Evolutionary conservation across 2,888 invertebrate genomes (phyloP), one percentile per base, ranked within the genome.

Genomic region (Athalia cordata): DNA sequence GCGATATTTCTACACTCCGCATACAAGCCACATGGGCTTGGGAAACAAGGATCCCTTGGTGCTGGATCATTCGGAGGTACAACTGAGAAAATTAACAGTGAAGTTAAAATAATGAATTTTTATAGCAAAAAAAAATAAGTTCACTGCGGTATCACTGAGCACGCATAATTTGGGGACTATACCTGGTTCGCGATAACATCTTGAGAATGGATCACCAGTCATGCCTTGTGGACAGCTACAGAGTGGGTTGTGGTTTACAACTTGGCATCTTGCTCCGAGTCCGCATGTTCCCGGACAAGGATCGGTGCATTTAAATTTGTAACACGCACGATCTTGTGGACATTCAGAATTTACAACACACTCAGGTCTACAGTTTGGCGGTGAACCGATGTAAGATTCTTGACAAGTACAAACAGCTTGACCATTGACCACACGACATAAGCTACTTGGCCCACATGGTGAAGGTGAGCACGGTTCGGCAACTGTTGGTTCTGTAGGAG

Each of bases 241-340:
- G 80, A 96, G 93, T 0, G 96, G 96, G 89, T 95, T 95, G 87
- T 96, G 96, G 87, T 95, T 95, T 80, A 95, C 94, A 8, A 96
- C 96, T 83, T 94, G 92, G 86, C 97, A 97, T 85, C 93, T 93
- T 47, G 96, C 95, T 86, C 94, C 94, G 72, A 93, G 91, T 76
- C 96, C 96, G 86, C 96, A 96, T 45, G 95, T 95, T 79, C 96
- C 96, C 81, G 95, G 94, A 86, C 96, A 96, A 76, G 96, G 96
- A 89, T 97, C 95, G 50, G 92, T 92, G 85, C 97, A 97, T 89
- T 95, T 96, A 89, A 95, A 95, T 86, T 95, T 95, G 82, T 95
- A 93, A 86, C 97, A 97, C 7, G 96, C 96, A 86, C 94, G 94
- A 85, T 94, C 94, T 82, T 94, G 94, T 50, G 94, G 93, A 89